Conservation (phyloP, 1,140 invertebrate species). For the Megalonaias nervosa region DNA sequence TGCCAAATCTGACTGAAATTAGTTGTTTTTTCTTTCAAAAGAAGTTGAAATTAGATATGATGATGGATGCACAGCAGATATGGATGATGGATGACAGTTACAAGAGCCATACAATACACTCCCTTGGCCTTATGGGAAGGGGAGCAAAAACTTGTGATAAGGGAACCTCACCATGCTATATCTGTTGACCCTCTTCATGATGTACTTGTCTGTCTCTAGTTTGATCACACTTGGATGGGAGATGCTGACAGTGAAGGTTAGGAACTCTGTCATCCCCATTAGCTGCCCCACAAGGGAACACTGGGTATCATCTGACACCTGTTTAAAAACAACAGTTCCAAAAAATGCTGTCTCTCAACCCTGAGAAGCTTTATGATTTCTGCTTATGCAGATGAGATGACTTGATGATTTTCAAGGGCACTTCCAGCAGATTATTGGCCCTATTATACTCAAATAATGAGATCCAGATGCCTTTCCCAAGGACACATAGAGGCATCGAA, state of each 20-base stretch:
- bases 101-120: background rate
- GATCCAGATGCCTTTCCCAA: no score
- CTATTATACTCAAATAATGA: no score
- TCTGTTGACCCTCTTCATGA: conserved; percentile 51
- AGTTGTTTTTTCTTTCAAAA: no score
- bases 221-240: conserved; percentile 50
- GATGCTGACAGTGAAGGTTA: conserved; percentile 34
- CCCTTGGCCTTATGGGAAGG: background rate
- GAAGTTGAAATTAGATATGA: no score
- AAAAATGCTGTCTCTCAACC: background rate
- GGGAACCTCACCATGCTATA: conserved; percentile 58
- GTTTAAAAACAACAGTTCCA: conserved; percentile 15
- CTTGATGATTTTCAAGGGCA: no score
- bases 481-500: no score
- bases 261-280: conserved; percentile 64
- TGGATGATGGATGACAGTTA: no score
- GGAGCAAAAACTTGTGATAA: background rate
- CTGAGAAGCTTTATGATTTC: no score
- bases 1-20: background rate
- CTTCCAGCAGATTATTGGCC: no score
- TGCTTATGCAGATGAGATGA: no score
- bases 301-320: conserved; percentile 57
- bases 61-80: no score
- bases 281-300: conserved; percentile 65
- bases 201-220: conserved; percentile 55